Base-by-base conservation (phyloP, 1,140 invertebrate species). In the Branchinecta lynchi region DNA sequence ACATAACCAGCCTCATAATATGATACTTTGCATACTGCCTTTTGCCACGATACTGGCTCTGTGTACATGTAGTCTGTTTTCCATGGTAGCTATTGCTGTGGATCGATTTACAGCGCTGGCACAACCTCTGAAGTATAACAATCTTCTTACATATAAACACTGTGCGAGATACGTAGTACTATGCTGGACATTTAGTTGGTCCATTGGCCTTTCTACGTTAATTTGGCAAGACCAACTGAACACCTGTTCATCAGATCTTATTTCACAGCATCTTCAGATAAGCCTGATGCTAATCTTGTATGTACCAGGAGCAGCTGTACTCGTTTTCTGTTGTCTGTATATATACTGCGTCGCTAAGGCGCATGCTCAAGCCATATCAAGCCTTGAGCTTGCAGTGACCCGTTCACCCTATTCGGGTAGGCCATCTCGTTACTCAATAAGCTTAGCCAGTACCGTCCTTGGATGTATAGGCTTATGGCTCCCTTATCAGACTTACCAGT, bases 301-400 rank as follows among this genome's bases (percentile, higher is more conserved):
- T 60, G 2, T 60, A 3, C 51, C 51, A 12, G 51, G 51, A 6
- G 12, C 51, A 60, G 51, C 51, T 15, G 51, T 60, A 15, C 51
- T 60, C 12, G 51, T 60, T 60, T 60, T 60, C 51, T 60, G 51
- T 20, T 60, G 51, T 6, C 17, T 60, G 51, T 60, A 60, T 6
- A 60, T 60, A 60, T 60, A 60, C 51, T 60, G 51, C 6, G 51
- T 60, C 12, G 51, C 51, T 60, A 60, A 60, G 17, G 17, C 51
- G 12, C 51, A 60, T 60, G 51, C 51, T 60, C 51, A 60, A 6
- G 51, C 51, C 12, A 60, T 60, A 3, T 60, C 51, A 60, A 60
- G 51, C 51, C 17, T 60, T 15, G 51, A 60, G 17, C 51, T 60
- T 12, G 51, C 51, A 60, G 51, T 60, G 12, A 60, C 51, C 2